Percentiles rank a stretch among this genome's conserved stretches.
These are phyloP conservation scores for Muntiacus muntjak DNA, from an alignment of 2,113 vertebrate genomes.

Conservation along the genomic window DNA sequence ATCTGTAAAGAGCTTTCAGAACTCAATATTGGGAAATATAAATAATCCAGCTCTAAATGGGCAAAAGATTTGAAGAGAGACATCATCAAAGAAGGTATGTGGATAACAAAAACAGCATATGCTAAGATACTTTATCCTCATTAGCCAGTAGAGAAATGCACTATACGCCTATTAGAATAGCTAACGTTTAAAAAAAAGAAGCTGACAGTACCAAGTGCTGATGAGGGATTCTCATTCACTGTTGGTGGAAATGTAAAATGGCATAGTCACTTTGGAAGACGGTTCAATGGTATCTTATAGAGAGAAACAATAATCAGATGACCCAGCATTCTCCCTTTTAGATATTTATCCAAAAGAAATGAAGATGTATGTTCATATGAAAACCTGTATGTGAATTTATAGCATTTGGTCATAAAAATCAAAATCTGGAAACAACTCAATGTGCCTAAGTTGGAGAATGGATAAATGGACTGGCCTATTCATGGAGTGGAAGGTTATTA, in stretches of 20 bases:
- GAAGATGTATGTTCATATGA: not conserved
- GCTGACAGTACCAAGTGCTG: not conserved
- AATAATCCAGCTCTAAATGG: not conserved
- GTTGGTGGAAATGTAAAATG: not conserved
- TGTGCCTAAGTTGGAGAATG: not conserved
- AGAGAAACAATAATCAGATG: not conserved
- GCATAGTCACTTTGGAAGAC: not conserved
- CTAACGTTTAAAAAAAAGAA: not conserved
- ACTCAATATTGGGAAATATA: conserved; percentile 7
- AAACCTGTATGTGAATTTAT: not conserved
- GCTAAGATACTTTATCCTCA: not conserved
- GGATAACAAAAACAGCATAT: not conserved
- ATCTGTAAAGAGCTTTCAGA: not conserved
- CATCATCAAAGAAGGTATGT: not conserved
- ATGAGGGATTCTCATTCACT: not conserved
- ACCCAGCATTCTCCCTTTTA: not conserved
- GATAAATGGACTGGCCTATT: not conserved
- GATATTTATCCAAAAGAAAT: not conserved
- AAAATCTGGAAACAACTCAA: not conserved
- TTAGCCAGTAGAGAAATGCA: not conserved
- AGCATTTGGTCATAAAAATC: conserved; percentile 14
- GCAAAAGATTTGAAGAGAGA: not conserved
- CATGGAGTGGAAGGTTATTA: not conserved
- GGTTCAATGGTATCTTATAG: not conserved
- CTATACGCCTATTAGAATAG: not conserved